A percentile compares a stretch with the other conserved stretches of the same genome.
Evolutionary conservation across 1,140 invertebrate species (phyloP).

Genomic region (Cherax destructor): DNA sequence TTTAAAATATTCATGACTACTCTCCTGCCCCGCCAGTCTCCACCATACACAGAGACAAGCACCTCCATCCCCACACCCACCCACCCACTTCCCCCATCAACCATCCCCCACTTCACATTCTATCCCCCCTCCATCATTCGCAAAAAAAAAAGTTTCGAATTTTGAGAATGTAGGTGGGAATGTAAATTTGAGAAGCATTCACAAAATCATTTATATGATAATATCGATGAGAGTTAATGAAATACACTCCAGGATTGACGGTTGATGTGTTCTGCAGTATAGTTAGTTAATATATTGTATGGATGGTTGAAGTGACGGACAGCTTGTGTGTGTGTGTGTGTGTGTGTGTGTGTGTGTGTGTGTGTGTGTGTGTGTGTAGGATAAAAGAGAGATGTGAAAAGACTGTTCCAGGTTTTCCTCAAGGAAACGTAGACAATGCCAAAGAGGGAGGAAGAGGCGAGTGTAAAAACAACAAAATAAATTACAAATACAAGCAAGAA

Average conservation of each 20-base stretch:
- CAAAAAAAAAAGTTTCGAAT: neutral
- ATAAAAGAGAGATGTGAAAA: no score
- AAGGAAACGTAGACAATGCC: no score
- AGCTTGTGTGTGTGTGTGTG: neutral
- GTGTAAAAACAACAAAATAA: no score
- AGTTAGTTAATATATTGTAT: neutral
- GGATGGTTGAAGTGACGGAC: neutral
- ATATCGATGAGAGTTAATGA: constrained; percentile 26
- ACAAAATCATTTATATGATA: constrained; percentile 45
- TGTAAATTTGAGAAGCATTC: constrained; percentile 12
- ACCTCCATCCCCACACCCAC: no score
- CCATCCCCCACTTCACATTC: no score
- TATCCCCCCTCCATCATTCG: no score
- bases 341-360: constrained; percentile 7
- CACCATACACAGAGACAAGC: neutral
- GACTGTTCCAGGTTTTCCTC: no score
- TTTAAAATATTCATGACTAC: constrained; percentile 55
- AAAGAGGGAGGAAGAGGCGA: no score
- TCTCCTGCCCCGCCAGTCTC: neutral
- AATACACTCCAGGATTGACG: neutral
- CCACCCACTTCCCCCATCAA: no score
- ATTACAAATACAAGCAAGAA: no score
- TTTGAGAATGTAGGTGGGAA: neutral
- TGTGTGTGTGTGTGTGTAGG: constrained; percentile 17
- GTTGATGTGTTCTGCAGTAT: neutral